Conservation (phyloP, 2,113 vertebrate genomes). For the Hydrochoerus hydrochaeris region DNA sequence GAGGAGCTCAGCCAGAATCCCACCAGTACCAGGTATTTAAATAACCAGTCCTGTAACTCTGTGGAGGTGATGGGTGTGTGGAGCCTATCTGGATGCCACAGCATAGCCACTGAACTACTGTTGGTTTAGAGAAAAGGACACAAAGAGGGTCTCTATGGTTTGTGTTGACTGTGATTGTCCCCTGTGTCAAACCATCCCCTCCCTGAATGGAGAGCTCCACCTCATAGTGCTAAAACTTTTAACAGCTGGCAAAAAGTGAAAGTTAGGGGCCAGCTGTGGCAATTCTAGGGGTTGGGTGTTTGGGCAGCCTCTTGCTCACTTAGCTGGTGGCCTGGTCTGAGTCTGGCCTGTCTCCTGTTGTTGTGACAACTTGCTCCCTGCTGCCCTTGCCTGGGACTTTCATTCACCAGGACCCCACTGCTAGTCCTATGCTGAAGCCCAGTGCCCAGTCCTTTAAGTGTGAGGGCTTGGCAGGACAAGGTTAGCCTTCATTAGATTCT, state of each 20-base stretch:
- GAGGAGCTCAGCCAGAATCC: not conserved
- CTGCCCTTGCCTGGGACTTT: fast-evolving
- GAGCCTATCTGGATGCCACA: not conserved
- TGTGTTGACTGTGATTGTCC: not conserved
- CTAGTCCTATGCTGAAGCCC: not conserved
- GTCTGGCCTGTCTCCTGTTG: not conserved
- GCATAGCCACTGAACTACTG: fast-evolving
- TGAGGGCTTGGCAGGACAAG: not conserved
- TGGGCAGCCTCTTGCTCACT: fast-evolving
- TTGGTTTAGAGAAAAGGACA: not conserved
- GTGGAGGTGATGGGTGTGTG: fast-evolving
- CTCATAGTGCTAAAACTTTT: not conserved
- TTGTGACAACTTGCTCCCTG: not conserved
- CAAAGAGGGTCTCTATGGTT: not conserved
- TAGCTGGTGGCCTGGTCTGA: not conserved
- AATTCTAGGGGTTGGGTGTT: not conserved
- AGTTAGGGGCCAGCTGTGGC: too few relatives aligned
- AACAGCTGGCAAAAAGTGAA: not conserved
- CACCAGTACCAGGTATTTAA: not conserved
- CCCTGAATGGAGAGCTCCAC: fast-evolving
- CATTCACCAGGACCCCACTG: too few relatives aligned
- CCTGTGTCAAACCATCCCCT: not conserved
- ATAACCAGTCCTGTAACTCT: too few relatives aligned
- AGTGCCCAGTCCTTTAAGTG: not conserved
- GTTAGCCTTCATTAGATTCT: not conserved